Evolutionary conservation across 2,113 vertebrate genomes (phyloP), one percentile per base, ranked within the genome.

Genomic region (Nycticorax nycticorax): DNA sequence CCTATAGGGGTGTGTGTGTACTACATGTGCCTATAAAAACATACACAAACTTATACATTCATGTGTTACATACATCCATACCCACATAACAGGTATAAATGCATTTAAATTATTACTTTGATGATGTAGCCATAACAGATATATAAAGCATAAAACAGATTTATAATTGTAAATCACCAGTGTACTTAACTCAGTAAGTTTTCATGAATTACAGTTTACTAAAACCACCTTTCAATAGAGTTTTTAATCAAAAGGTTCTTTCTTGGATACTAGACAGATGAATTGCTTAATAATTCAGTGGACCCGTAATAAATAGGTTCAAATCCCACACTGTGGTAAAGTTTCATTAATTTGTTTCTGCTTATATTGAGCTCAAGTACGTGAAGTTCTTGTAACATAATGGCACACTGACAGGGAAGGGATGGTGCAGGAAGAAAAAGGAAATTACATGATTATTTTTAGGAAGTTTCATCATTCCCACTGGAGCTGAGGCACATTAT

Each of bases 361-460:
- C 89, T 93, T 90, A 30, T 90, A 80, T 77, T 90, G 82, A 94
- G 41, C 78, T 77, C 47, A 55, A 47, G 67, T 85, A 84, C 63
- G 56, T 88, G 82, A 93, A 91, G 41, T 90, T 95, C 85, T 92
- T 90, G 28, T 77, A 86, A 56, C 72, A 77, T 92, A 94, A 92
- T 86, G 88, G 27, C 59, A 88, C 30, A 35, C 55, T 91, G 90
- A 86, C 88, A 86, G 73, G 48, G 56, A 90, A 91, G 37, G 73
- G 68, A 94, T 4, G 2, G 37, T 35, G 21, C 8, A 80, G 72
- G 56, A 94, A 69, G 35, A 85, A 93, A 93, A 96, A 96, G 91
- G 75, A 97, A 96, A 97, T 96, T 71, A 86, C 50, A 90, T 93
- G 3, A 93, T 95, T 94, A 94, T 96, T 94, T 97, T 94, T 94